Conservation (phyloP, 2,888 invertebrate species). For the Axea sp. region DNA sequence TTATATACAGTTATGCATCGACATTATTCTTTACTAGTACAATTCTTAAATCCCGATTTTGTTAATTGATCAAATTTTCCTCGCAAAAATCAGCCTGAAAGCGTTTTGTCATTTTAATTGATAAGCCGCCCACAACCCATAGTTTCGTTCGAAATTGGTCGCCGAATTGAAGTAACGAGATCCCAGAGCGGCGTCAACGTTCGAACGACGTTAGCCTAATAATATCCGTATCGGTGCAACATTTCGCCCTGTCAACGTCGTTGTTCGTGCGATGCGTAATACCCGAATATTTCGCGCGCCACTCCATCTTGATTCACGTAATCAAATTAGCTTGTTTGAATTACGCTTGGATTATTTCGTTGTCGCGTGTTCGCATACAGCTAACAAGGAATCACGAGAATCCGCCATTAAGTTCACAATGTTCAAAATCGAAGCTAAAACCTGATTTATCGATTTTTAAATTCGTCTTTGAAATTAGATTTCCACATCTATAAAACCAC, state of each 20-base stretch:
- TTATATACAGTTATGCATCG: too few relatives aligned
- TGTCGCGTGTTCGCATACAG: constrained; percentile 1
- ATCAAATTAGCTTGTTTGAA: constrained; percentile 28
- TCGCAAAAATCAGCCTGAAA: background rate
- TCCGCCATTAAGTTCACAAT: too few relatives aligned
- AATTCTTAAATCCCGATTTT: too few relatives aligned
- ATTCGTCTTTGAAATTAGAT: too few relatives aligned
- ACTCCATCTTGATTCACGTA: constrained; percentile 7
- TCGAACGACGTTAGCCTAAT: constrained; percentile 67
- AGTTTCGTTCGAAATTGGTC: constrained; percentile 61
- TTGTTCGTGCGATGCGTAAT: constrained; percentile 10
- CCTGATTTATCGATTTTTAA: too few relatives aligned
- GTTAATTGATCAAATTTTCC: too few relatives aligned
- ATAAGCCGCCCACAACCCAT: constrained; percentile 3
- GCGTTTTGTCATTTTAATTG: constrained; percentile 14
- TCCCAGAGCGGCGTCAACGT: constrained; percentile 59
- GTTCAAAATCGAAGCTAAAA: too few relatives aligned
- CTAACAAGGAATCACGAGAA: too few relatives aligned
- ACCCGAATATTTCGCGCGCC: constrained; percentile 10
- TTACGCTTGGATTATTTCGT: constrained; percentile 2
- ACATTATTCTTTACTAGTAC: too few relatives aligned
- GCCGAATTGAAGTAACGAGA: constrained; percentile 66
- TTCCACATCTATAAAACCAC: too few relatives aligned
- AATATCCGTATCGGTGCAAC: constrained; percentile 52
- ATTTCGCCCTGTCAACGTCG: constrained; percentile 14